Evolutionary conservation across 1,140 invertebrate genomes (phyloP), one percentile per base, ranked within the genome.

Genomic region (Drosophila auraria): DNA sequence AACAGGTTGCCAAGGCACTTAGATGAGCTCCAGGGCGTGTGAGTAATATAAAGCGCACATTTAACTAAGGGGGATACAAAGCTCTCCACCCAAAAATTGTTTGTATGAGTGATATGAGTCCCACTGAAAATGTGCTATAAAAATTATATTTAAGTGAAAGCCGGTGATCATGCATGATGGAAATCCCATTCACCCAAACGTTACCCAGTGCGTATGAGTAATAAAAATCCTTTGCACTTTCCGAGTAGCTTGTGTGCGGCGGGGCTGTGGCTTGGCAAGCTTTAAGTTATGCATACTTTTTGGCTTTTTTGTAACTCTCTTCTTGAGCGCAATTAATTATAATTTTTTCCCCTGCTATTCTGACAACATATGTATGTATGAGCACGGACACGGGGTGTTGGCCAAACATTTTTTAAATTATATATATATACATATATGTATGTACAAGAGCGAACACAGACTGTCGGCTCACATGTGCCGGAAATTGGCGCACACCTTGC

Each of bases 401-500:
- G 25, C 47, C 51, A 70, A 54, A 70, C 73, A 78, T 69, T 77
- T 61, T 68, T 69, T 40, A 69, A 78, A 78, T 49, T 63, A 42
- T 75, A 70, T 60, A 33, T 74, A 40, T 53, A 33, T 15, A 59
- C 20, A 40, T 9, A 11, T 33, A 23, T 36, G 17, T 56, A 20
- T 9, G 23, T 66, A 69, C 44, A 58, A 23, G 8, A 47, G 27
- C 33, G 15, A 3, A 40, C 64, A 53, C 57, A 15, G 49, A 57
- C 78, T 66, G 64, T 45, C 58, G 77, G 65, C 53, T 42, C 72
- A 80, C 81, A 83, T 87, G 71, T 71, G 65, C 81, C 83, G 83
- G 83, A 87, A 87, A 87, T 87, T 87, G 83, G 80, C 84, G 83
- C 83, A 87, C 84, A 87, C 83, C 83, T 89, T 83, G 78, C 83